A percentile compares a stretch with the other conserved stretches of the same genome.
Conservation (phyloP, 2,113 vertebrate genomes). For the Salvator merianae region DNA sequence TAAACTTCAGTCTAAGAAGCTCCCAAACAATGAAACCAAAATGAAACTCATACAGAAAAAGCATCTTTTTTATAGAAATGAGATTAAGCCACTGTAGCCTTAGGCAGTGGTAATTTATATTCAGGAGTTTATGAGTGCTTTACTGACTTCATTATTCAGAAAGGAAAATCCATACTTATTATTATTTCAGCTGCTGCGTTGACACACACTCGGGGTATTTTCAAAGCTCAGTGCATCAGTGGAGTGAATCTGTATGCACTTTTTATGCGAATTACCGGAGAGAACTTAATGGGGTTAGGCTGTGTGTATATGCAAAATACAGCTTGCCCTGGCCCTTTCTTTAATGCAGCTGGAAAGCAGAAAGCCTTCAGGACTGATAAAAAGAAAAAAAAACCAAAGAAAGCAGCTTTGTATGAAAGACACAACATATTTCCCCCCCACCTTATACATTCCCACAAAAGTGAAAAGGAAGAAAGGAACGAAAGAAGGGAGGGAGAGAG, state of each 20-base stretch:
- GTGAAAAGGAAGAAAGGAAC: not conserved
- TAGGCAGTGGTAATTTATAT: constrained; percentile 54
- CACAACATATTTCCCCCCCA: not conserved
- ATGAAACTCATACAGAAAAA: not conserved
- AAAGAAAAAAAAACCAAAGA: not conserved
- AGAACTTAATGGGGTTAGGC: not conserved
- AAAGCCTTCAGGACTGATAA: not conserved
- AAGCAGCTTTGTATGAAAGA: not conserved
- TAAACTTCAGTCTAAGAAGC: constrained; percentile 14
- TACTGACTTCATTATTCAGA: constrained; percentile 60
- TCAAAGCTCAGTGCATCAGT: constrained; percentile 35
- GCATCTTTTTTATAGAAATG: constrained; percentile 43
- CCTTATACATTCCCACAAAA: not conserved
- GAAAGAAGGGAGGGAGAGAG: no score
- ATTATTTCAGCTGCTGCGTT: constrained; percentile 44
- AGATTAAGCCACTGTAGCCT: constrained; percentile 39
- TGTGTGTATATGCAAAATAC: not conserved
- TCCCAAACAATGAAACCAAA: constrained; percentile 10
- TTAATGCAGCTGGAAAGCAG: constrained; percentile 20
- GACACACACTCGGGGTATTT: constrained; percentile 45
- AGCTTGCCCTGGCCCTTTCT: not conserved
- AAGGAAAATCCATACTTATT: constrained; percentile 58
- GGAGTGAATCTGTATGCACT: constrained; percentile 7
- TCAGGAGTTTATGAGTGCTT: constrained; percentile 55
- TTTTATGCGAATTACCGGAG: constrained; percentile 28